A percentile compares a stretch with the other conserved stretches of the same genome.
These are phyloP conservation scores for Capromys pilorides DNA, from an alignment of 2,797 vertebrate species.

Conservation along the genomic window DNA sequence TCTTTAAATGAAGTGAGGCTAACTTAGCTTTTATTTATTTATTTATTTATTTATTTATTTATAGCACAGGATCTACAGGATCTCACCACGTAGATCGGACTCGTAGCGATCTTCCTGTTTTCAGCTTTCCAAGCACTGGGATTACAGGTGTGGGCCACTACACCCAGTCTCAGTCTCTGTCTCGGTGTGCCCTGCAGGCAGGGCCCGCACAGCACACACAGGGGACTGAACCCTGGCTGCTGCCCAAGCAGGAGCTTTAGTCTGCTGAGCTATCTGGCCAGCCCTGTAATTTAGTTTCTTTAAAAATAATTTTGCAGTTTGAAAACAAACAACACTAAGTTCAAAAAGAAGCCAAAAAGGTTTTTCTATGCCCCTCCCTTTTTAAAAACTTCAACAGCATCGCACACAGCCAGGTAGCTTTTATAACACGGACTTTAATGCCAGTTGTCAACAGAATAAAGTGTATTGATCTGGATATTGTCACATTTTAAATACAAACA, in stretches of 20 bases:
- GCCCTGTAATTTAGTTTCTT: not conserved
- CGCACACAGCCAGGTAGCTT: not conserved
- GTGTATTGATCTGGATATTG: not conserved
- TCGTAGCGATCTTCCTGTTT: no score
- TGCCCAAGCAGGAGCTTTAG: no score
- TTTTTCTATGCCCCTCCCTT: not conserved
- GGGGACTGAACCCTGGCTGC: no score
- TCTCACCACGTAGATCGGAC: no score
- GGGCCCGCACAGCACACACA: no score
- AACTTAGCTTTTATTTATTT: not conserved
- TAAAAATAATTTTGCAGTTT: not conserved
- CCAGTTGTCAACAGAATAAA: not conserved
- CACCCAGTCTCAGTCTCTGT: no score
- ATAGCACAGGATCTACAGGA: no score
- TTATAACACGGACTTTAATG: not conserved
- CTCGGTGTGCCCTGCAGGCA: no score
- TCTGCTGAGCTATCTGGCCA: no score
- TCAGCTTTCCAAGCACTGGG: no score
- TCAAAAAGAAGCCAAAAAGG: not conserved
- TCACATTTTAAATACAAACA: not conserved
- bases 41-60: no score
- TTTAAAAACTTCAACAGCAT: not conserved
- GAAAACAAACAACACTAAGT: slow-evolving; percentile 12
- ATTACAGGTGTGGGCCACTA: no score
- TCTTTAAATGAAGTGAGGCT: not conserved